Conservation (phyloP, 2,113 vertebrate species). For the Dryoscopus gambensis region DNA sequence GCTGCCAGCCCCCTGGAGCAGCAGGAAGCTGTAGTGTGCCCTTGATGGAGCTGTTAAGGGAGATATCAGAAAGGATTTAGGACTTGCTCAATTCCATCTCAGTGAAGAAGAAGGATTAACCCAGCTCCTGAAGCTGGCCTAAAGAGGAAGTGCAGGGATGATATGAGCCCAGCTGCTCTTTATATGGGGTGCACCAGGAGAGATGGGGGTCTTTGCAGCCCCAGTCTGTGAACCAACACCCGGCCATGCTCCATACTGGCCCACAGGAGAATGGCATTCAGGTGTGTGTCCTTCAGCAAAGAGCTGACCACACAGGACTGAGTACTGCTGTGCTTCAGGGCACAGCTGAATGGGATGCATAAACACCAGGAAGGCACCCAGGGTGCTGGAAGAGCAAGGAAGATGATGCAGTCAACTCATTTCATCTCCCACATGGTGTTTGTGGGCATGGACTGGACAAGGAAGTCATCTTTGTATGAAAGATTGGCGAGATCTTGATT, state of each 20-base stretch:
- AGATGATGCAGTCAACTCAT: neutral
- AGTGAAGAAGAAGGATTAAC: neutral
- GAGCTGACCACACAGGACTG: rapidly evolving
- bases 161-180: neutral
- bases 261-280: neutral
- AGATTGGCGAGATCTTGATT: neutral
- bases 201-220: neutral
- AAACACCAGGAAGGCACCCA: neutral
- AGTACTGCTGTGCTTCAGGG: rapidly evolving
- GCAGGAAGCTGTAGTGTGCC: neutral
- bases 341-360: neutral
- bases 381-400: neutral
- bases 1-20: neutral
- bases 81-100: neutral
- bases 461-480: neutral
- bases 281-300: neutral
- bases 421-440: neutral
- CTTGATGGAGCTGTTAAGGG: neutral
- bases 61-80: neutral
- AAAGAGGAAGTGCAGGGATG: neutral
- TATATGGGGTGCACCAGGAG: neutral
- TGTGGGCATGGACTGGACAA: neutral
- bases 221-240: neutral
- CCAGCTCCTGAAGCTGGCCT: neutral
- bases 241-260: neutral